A percentile compares a stretch with the other conserved stretches of the same genome.
These are phyloP conservation scores for Nebria brevicollis DNA, from an alignment of 2,888 invertebrate species.

Conservation along the genomic window DNA sequence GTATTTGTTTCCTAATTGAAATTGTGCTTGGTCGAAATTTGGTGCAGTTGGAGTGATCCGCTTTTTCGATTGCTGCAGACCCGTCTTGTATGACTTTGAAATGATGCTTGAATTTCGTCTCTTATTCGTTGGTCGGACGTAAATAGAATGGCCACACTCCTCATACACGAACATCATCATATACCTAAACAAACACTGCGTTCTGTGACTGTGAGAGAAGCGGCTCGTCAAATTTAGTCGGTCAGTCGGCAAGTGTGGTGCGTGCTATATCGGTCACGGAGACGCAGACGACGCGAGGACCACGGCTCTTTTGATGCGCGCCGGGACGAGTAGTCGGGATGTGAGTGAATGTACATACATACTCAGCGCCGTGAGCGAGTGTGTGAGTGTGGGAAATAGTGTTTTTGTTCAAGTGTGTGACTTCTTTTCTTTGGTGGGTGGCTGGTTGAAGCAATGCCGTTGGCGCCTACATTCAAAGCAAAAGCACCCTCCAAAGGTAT, in stretches of 20 bases:
- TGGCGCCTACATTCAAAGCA: conserved; percentile 85
- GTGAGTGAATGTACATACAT: conserved; percentile 11
- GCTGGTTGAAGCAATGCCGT: conserved; percentile 72
- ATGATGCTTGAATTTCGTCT: not conserved
- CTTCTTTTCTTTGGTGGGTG: not conserved
- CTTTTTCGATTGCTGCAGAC: no score
- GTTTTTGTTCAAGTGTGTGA: conserved; percentile 54
- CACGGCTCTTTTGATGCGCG: not conserved
- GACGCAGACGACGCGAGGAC: conserved; percentile 48
- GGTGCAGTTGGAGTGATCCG: no score
- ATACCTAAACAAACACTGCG: conserved; percentile 42
- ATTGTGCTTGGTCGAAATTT: no score
- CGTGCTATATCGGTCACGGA: conserved; percentile 57
- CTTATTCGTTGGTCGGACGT: conserved; percentile 19
- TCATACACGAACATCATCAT: not conserved
- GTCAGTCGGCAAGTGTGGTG: conserved; percentile 54
- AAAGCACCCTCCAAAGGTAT: conserved; percentile 79
- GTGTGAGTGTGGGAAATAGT: conserved; percentile 2
- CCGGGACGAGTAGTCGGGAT: not conserved
- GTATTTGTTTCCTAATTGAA: no score
- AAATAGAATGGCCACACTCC: conserved; percentile 31
- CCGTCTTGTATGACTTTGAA: not conserved
- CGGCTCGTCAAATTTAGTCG: conserved; percentile 59
- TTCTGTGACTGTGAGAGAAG: not conserved
- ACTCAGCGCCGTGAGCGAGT: not conserved